Conservation (phyloP, 37 sponge, comb jelly and placozoan genomes). For the Mnemiopsis leidyi region DNA sequence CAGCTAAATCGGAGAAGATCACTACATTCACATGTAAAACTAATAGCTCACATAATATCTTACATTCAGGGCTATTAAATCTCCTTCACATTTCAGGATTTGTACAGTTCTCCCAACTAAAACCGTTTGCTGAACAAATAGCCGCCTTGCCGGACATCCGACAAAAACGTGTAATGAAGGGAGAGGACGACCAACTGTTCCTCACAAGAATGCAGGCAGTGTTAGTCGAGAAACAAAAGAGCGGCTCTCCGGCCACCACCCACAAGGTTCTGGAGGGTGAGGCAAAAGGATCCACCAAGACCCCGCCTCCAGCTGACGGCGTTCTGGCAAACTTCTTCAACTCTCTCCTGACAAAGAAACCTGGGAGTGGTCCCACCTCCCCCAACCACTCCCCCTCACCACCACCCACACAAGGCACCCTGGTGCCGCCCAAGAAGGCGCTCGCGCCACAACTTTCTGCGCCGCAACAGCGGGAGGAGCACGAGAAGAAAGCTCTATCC, state of each 20-base stretch:
- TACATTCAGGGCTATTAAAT: too few species aligned
- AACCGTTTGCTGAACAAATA: conserved; percentile 3
- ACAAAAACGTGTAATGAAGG: background rate
- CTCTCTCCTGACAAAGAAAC: conserved; percentile 51
- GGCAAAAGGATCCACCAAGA: background rate
- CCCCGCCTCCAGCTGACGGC: conserved; percentile 4
- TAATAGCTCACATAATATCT: too few species aligned
- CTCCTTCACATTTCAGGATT: too few species aligned
- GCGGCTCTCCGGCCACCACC: background rate
- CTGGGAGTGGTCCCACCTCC: background rate
- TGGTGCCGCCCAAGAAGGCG: conserved; percentile 17
- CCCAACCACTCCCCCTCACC: background rate
- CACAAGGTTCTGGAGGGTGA: conserved; percentile 27
- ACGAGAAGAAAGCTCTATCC: background rate
- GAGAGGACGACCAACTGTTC: conserved; percentile 45
- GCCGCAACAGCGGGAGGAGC: background rate
- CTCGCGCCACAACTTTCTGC: conserved; percentile 19
- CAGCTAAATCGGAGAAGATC: too few species aligned
- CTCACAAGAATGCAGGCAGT: conserved; percentile 32
- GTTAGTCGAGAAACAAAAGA: background rate
- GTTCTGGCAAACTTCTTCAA: conserved; percentile 48
- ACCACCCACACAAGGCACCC: background rate
- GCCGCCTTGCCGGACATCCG: background rate
- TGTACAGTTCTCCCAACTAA: background rate
- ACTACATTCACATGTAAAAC: too few species aligned